Evolutionary conservation across 2,888 invertebrate species (phyloP), one percentile per base, ranked within the genome.

Genomic region (Sarcophaga caerulescens): DNA sequence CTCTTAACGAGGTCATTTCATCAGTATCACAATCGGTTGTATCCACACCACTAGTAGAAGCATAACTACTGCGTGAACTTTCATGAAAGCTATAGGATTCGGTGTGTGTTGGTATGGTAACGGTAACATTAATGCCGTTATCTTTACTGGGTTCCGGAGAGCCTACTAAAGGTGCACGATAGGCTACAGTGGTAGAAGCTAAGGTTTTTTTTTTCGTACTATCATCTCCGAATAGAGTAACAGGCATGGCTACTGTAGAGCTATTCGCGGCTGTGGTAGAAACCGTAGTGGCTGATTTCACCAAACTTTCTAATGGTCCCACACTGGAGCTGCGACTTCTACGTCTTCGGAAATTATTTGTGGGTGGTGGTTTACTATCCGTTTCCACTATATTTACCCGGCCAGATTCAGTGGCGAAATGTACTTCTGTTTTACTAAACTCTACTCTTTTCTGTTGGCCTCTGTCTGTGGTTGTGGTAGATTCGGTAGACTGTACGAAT

Each of bases 341-440:
- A 88, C 96, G 94, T 89, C 96, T 94, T 87, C 97, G 94, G 91
- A 97, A 97, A 91, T 96, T 96, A 90, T 96, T 96, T 1, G 96
- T 96, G 6, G 97, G 97, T 12, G 97, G 97, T 66, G 97, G 97
- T 92, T 97, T 97, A 87, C 96, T 97, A 92, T 97, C 97, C 0
- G 97, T 97, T 90, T 97, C 97, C 52, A 97, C 97, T 83, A 97
- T 97, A 90, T 97, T 97, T 0, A 97, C 96, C 89, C 95, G 95
- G 0, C 97, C 97, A 1, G 97, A 96, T 91, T 97, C 97, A 19
- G 97, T 96, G 0, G 97, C 96, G 91, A 97, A 97, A 92, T 97
- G 97, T 44, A 97, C 95, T 93, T 97, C 97, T 0, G 97, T 97
- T 93, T 97, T 97, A 91, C 97, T 97, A 92, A 97, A 97, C 90